Percentiles rank a stretch among this genome's conserved stretches.
Evolutionary conservation across 2,888 invertebrate genomes (phyloP).

Genomic region (Unio pictorum): DNA sequence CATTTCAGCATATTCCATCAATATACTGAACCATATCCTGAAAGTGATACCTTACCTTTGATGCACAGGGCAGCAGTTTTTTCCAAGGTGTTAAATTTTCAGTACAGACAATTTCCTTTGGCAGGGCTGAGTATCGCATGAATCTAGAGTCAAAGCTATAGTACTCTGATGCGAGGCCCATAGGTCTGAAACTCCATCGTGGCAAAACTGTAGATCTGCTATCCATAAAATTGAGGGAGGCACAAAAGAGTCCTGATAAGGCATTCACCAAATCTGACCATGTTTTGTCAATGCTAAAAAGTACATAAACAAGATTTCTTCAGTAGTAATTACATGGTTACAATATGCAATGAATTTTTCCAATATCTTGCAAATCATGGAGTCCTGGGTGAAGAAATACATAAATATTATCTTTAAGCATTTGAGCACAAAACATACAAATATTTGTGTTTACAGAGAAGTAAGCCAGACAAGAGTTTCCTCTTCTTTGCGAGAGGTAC

Average conservation of each 20-base stretch:
- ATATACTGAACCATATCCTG: too few species aligned
- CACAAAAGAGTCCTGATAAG: conserved; percentile 94
- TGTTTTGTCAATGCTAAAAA: conserved; percentile 79
- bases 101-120: conserved; percentile 97
- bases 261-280: conserved; percentile 93
- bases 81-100: conserved; percentile 99
- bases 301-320: background rate
- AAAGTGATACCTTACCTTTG: conserved; percentile 59
- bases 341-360: too few species aligned
- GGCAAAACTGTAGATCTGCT: conserved; percentile 86
- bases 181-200: conserved; percentile 85
- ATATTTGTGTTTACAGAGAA: too few species aligned
- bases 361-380: too few species aligned
- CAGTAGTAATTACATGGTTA: too few species aligned
- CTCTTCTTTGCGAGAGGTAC: too few species aligned
- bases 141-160: conserved; percentile 68
- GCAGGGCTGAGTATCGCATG: conserved; percentile 85
- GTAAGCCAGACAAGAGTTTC: too few species aligned
- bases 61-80: conserved; percentile 95
- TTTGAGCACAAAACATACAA: too few species aligned
- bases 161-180: conserved; percentile 77
- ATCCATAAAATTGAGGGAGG: conserved; percentile 93
- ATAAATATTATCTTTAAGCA: too few species aligned
- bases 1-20: too few species aligned
- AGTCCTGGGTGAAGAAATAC: too few species aligned